These are phyloP conservation scores for Drosophila falleni DNA, from an alignment of 2,888 invertebrate species.

Conservation along the genomic window DNA sequence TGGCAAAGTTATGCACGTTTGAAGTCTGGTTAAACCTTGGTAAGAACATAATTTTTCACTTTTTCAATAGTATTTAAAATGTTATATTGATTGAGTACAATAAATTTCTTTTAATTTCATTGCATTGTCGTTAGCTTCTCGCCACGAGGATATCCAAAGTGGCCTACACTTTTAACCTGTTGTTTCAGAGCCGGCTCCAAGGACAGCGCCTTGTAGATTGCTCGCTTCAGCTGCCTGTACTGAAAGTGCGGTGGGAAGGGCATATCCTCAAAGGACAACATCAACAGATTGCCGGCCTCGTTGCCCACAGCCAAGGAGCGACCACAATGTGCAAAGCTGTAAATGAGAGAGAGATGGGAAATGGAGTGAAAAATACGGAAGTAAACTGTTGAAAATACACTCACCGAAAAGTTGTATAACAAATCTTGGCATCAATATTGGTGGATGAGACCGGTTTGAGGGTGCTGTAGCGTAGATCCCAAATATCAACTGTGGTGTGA, in stretches of 20 bases:
- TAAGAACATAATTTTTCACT: no score
- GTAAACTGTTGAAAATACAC: neutral
- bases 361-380: neutral
- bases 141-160: conserved; percentile 77
- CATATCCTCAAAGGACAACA: conserved; percentile 91
- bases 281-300: conserved; percentile 88
- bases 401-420: conserved; percentile 77
- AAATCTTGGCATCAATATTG: conserved; percentile 66
- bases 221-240: conserved; percentile 88
- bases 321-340: conserved; percentile 89
- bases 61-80: no score
- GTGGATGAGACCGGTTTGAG: conserved; percentile 87
- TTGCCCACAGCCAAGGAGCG: conserved; percentile 90
- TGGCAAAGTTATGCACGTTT: no score
- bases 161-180: conserved; percentile 87
- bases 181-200: conserved; percentile 88
- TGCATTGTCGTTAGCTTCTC: conserved; percentile 28
- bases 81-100: no score
- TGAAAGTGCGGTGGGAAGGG: conserved; percentile 91
- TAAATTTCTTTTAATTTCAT: neutral
- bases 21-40: no score
- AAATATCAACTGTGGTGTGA: conserved; percentile 89
- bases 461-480: conserved; percentile 92
- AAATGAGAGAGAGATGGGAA: neutral
- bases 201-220: conserved; percentile 88